These are phyloP conservation scores for Coptodon bakossiorum DNA, from an alignment of 2,113 vertebrate species.

Conservation along the genomic window DNA sequence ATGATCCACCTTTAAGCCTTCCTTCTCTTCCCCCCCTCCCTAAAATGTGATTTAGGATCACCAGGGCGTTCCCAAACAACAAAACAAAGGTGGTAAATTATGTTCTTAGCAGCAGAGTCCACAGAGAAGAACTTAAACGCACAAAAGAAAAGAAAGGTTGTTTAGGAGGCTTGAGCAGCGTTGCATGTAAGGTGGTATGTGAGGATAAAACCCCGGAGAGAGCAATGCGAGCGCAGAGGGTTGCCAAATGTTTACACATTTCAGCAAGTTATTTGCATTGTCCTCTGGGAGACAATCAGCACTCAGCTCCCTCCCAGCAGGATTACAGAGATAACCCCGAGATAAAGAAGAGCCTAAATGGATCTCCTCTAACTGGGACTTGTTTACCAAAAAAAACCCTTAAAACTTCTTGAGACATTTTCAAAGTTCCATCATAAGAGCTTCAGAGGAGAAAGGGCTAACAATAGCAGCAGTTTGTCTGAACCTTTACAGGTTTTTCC, in stretches of 20 bases:
- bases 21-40: neutral
- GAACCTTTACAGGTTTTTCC: conserved; percentile 5
- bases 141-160: conserved; percentile 35
- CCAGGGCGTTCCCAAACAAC: conserved; percentile 1
- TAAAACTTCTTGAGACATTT: conserved; percentile 20
- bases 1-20: neutral
- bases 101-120: conserved; percentile 13
- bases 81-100: conserved; percentile 9
- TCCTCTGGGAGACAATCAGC: conserved; percentile 66
- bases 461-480: neutral
- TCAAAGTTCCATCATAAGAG: neutral
- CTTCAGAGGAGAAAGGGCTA: neutral
- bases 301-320: conserved; percentile 52
- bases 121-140: conserved; percentile 7
- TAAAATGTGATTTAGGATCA: neutral
- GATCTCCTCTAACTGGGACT: conserved; percentile 29
- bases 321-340: conserved; percentile 65
- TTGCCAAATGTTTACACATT: conserved; percentile 66
- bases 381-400: conserved; percentile 4
- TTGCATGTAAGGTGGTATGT: conserved; percentile 48
- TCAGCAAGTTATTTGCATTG: conserved; percentile 65
- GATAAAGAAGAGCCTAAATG: conserved; percentile 60
- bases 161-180: conserved; percentile 21
- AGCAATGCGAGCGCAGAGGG: conserved; percentile 8
- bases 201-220: conserved; percentile 13